Conservation (phyloP, 2,888 invertebrate genomes). For the Campoplex nolae region DNA sequence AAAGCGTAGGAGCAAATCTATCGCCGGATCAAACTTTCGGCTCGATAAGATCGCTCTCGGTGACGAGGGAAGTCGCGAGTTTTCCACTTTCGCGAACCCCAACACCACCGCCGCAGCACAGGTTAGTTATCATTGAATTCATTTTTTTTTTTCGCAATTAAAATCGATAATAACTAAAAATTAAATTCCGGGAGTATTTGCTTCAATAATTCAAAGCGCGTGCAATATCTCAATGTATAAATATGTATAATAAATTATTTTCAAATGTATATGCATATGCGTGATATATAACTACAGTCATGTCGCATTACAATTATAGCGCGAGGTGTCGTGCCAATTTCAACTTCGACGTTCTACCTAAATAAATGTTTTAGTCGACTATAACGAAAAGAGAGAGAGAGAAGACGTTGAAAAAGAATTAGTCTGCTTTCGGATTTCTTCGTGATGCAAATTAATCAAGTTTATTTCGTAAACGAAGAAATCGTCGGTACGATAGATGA, state of each 20-base stretch:
- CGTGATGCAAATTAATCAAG: neutral
- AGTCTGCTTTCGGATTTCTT: conserved; percentile 2
- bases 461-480: conserved; percentile 10
- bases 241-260: conserved; percentile 3
- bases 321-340: conserved; percentile 62
- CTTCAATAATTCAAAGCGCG: conserved; percentile 4
- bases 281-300: conserved; percentile 11
- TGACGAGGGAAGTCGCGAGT: conserved; percentile 91
- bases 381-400: conserved; percentile 5
- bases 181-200: no score
- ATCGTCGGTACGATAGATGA: neutral
- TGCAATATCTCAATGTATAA: conserved; percentile 19
- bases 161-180: neutral
- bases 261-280: neutral
- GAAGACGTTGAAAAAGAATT: neutral
- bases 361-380: neutral
- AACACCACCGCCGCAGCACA: conserved; percentile 88
- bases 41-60: conserved; percentile 90
- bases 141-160: neutral
- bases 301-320: conserved; percentile 60
- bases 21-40: conserved; percentile 91
- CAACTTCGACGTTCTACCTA: conserved; percentile 30
- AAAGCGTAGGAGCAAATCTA: conserved; percentile 88
- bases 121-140: conserved; percentile 73
- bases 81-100: conserved; percentile 91